Evolutionary conservation across 1,140 invertebrate species (phyloP).

Genomic region (Diabrotica virgifera): DNA sequence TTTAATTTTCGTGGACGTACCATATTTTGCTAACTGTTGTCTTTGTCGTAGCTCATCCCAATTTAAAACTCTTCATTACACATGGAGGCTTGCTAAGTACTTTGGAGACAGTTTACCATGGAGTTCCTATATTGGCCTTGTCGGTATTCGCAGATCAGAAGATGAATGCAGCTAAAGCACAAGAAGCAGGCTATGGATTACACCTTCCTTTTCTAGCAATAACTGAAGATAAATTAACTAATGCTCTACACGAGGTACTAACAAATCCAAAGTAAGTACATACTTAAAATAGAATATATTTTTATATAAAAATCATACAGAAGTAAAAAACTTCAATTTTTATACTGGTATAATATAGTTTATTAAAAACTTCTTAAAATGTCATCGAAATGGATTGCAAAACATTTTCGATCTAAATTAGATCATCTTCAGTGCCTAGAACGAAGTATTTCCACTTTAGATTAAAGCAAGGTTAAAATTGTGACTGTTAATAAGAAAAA

Average conservation of each 20-base stretch:
- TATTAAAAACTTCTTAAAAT: too few relatives aligned
- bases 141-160: constrained; percentile 42
- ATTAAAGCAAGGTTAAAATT: too few relatives aligned
- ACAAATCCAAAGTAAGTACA: constrained; percentile 18
- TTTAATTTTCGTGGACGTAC: too few relatives aligned
- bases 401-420: too few relatives aligned
- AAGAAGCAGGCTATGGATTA: constrained; percentile 50
- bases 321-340: too few relatives aligned
- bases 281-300: background rate
- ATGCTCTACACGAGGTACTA: constrained; percentile 19
- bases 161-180: constrained; percentile 42
- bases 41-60: constrained; percentile 45
- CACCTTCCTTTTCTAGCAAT: constrained; percentile 38
- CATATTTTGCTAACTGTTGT: too few relatives aligned
- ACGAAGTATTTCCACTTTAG: too few relatives aligned
- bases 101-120: constrained; percentile 50
- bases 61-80: constrained; percentile 32
- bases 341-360: too few relatives aligned
- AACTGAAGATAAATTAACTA: constrained; percentile 24
- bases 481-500: too few relatives aligned
- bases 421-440: too few relatives aligned
- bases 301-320: too few relatives aligned
- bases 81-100: constrained; percentile 33
- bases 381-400: too few relatives aligned
- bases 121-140: constrained; percentile 51